These are phyloP conservation scores for Gavia stellata DNA, from an alignment of 2,113 vertebrate species.

Conservation along the genomic window DNA sequence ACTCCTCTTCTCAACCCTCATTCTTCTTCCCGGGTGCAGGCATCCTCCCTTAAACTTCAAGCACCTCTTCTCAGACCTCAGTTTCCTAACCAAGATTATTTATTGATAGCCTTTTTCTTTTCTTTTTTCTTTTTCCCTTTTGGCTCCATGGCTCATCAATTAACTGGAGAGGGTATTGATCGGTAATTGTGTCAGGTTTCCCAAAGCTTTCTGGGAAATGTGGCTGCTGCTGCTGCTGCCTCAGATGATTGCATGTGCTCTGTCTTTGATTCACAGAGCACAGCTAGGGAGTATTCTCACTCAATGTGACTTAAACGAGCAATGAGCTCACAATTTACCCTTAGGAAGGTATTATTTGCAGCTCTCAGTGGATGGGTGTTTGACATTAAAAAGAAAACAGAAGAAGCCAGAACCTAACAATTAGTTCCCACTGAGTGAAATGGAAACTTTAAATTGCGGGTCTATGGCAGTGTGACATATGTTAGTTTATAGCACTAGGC, in stretches of 20 bases:
- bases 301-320: slow-evolving; percentile 58
- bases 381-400: slow-evolving; percentile 50
- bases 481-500: slow-evolving; percentile 4
- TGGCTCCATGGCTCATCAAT: slow-evolving; percentile 54
- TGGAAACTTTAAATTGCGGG: slow-evolving; percentile 45
- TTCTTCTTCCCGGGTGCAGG: background rate
- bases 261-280: slow-evolving; percentile 51
- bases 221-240: slow-evolving; percentile 4
- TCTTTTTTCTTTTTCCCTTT: background rate
- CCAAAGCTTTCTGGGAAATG: slow-evolving; percentile 53
- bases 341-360: slow-evolving; percentile 55
- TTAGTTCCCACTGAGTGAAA: slow-evolving; percentile 51
- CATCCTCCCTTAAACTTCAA: slow-evolving; percentile 17
- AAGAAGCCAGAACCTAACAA: slow-evolving; percentile 38
- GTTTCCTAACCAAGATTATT: slow-evolving; percentile 57
- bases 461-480: slow-evolving; percentile 1
- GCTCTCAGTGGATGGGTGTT: slow-evolving; percentile 16
- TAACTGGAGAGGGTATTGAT: slow-evolving; percentile 66
- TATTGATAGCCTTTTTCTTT: slow-evolving; percentile 47
- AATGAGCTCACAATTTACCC: slow-evolving; percentile 59
- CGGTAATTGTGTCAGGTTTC: slow-evolving; percentile 59
- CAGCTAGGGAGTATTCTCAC: slow-evolving; percentile 46
- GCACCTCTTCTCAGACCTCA: slow-evolving; percentile 3
- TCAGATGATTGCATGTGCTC: slow-evolving; percentile 47
- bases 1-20: background rate